Base-by-base conservation (phyloP, 2,888 invertebrate species). In the Zaprionus lineosus region DNA sequence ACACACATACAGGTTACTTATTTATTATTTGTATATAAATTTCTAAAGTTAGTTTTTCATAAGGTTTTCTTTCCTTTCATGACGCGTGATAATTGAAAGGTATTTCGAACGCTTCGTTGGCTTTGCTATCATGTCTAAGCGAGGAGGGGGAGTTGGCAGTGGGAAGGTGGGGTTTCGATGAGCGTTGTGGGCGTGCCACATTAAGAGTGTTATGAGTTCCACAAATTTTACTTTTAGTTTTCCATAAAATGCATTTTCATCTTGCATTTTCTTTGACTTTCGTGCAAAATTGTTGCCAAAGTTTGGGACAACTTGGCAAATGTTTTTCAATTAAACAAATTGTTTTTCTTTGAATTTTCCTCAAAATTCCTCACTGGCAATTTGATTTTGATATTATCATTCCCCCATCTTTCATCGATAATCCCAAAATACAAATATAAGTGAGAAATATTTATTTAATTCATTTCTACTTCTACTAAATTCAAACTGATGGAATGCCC, bases 61-160 rank as follows among this genome's bases (percentile, higher is more conserved):
- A n/a, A n/a, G n/a, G n/a, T n/a, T 46, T 11, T 40, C 19, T 29
- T 50, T 33, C 15, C 44, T 58, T 33, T 39, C 36, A 37, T 58
- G 37, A 34, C 72, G 70, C 67, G 64, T 61, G 74, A 70, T 78
- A 78, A 78, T 82, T 78, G 67, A 78, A 70, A 75, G 58, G 67
- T 62, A 73, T 70, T 82, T 75, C 46, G 44, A 67, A 75, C 59
- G 78, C 74, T 68, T 58, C 46, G 70, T 57, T 82, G 78, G 44
- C 29, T 69, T 47, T 41, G 68, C n/a, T 67, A 56, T 53, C 74
- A 55, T 70, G 74, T 36, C 39, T 26, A 1, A 29, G 21, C 6
- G 19, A 28, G 12, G 7, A 36, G 24, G 24, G 2, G 7, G 21
- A 8, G 43, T n/a, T 9, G 34, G 11, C 21, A 0, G 8, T 8